Base-by-base conservation (phyloP, 2,113 vertebrate genomes). In the Pelmatolapia mariae region DNA sequence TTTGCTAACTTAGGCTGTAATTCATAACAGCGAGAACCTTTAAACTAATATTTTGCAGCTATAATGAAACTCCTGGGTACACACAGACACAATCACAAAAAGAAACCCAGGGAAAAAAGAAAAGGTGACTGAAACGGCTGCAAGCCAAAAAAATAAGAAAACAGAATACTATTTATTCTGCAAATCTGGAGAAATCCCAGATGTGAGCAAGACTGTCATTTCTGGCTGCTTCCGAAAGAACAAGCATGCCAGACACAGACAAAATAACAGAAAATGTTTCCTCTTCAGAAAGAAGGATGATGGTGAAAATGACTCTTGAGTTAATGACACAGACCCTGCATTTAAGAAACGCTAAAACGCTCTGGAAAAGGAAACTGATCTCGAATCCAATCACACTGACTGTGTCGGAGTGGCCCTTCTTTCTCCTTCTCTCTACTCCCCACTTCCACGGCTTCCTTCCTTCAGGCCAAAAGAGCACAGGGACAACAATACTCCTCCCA, bases 371-470 rank as follows among this genome's bases (percentile, higher is more conserved):
- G 88, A 94, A 93, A 86, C 84, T 87, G 89, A 93, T 90, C 89
- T 88, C 40, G 61, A 90, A 88, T 89, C 84, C 78, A 82, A 84
- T 89, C 82, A 88, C 63, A 45, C 78, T 73, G 57, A 6, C 63
- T 66, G 54, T n/a, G 71, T 24, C 79, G 47, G 88, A 94, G 87
- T 71, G 71, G 80, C 89, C 88, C 90, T 92, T 93, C 59, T 91
- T 78, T 89, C 89, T 81, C 71, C 73, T 87, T 78, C 79, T 88
- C 91, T 87, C 85, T 92, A 36, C 89, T 92, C 87, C 71, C 81
- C 76, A 92, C 90, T 86, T 93, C 91, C 89, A 83, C 45, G 4
- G 86, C 84, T 95, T 96, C 93, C 95, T 95, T 95, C 94, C 95
- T 89, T 54, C 38, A 31, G 82, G 85, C 90, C 84, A 88, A 79